Conservation (phyloP, 1,140 invertebrate genomes). For the Apolygus lucorum region DNA sequence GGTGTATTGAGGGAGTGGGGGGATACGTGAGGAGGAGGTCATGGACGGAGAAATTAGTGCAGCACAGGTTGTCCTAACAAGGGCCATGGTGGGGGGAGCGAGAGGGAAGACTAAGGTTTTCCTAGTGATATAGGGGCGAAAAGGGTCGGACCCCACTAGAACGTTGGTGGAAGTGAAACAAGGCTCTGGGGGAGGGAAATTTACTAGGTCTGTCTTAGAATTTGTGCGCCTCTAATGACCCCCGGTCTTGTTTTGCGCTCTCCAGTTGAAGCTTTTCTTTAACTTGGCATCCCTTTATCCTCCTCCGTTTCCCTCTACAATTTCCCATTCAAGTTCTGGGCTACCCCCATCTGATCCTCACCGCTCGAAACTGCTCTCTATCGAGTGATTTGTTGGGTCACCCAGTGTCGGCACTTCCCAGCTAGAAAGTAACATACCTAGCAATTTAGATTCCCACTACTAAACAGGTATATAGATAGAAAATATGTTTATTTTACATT, state of each 20-base stretch:
- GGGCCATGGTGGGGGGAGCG: neutral
- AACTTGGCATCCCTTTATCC: neutral
- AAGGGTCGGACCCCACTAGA: neutral
- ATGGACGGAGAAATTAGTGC: neutral
- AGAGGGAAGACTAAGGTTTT: neutral
- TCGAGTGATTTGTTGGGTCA: too few relatives aligned
- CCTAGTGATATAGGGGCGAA: neutral
- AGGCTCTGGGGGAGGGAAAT: neutral
- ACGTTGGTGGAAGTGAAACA: neutral
- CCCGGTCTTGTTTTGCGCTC: neutral
- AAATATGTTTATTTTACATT: too few relatives aligned
- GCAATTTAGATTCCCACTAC: too few relatives aligned
- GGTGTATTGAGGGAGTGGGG: neutral
- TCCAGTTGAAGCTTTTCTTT: neutral
- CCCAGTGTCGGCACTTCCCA: too few relatives aligned
- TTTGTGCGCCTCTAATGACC: conserved; percentile 12
- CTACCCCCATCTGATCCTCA: neutral
- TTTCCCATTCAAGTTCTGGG: neutral
- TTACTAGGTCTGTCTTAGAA: neutral
- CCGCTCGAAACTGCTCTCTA: neutral
- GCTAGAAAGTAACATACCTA: too few relatives aligned
- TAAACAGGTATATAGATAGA: too few relatives aligned
- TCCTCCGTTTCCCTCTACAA: neutral
- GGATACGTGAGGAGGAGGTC: too few relatives aligned
- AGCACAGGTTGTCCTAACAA: conserved; percentile 8